Evolutionary conservation across 1,140 invertebrate genomes (phyloP), one percentile per base, ranked within the genome.

Genomic region (Trichoplusia ni): DNA sequence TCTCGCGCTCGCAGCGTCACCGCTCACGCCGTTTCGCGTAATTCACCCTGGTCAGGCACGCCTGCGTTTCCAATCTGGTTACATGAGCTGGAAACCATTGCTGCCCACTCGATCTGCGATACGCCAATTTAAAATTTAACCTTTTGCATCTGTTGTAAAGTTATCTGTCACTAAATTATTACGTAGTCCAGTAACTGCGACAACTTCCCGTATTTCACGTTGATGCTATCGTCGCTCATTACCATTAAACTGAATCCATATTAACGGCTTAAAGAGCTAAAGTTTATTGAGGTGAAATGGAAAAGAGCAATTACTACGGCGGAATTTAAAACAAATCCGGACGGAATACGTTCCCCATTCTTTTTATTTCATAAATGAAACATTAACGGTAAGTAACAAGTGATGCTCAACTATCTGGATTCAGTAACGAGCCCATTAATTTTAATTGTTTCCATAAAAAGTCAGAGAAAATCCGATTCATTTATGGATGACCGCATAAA

Each of bases 61-160:
- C 63, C 49, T 60, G 58, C 58, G 65, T 62, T 74, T 77, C 73
- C 72, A 82, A 78, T 81, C 65, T 69, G 42, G 64, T 47, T 68
- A 76, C 76, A 79, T 79, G 76, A 79, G 64, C 68, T 68, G 71
- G 69, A 81, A 82, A 71, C 76, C 68, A 77, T 75, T 76, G 69
- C 73, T 67, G 60, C 21, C 61, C 65, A 61, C 67, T 66, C 71
- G 56, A 58, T 59, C 62, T 66, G 58, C 31, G 31, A 6, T 35
- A 56, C 21, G 9, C 35, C 33, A 33, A 13, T 56, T 56, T 38
- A 25, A 56, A 56, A 51, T 29, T 65, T 46, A 14, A 40, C 35
- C n/a, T 37, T 37, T 13, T 11, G 4, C 1, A 13, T 11, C 7
- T 27, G 7, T 4, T 4, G 25, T 27, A 27, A 27, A 4, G 3